Evolutionary conservation across 92 coral and sea anemone species (phyloP).

Genomic region (Parazoanthus darwini): DNA sequence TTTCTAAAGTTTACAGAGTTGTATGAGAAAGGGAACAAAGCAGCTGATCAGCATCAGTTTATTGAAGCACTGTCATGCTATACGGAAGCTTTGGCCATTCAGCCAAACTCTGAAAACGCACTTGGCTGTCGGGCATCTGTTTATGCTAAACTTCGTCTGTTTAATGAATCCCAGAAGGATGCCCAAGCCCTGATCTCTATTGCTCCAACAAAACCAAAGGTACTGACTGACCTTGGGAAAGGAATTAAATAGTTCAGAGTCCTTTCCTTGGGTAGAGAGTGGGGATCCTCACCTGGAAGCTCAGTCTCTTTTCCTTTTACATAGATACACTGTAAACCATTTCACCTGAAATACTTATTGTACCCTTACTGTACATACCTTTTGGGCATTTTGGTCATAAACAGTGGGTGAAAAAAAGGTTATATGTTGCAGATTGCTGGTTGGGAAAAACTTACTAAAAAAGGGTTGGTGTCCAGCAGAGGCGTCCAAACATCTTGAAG

Average conservation of each 20-base stretch:
- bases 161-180: constrained; percentile 87
- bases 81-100: constrained; percentile 66
- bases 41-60: constrained; percentile 59
- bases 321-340: no score
- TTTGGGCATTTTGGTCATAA: no score
- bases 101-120: constrained; percentile 61
- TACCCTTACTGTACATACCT: no score
- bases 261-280: no score
- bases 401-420: no score
- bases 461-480: no score
- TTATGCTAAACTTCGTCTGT: constrained; percentile 77
- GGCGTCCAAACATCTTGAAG: no score
- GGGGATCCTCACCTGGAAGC: not conserved
- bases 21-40: constrained; percentile 64
- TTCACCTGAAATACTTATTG: no score
- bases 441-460: no score
- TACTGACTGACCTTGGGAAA: not conserved
- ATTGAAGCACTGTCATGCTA: constrained; percentile 78
- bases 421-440: no score
- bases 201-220: constrained; percentile 75
- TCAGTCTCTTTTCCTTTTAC: not conserved
- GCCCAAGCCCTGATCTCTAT: constrained; percentile 68
- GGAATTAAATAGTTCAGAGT: no score
- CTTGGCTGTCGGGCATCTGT: constrained; percentile 78
- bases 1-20: constrained; percentile 62